Base-by-base conservation (phyloP, 1,140 invertebrate genomes). In the Thaumatotibia leucotreta region DNA sequence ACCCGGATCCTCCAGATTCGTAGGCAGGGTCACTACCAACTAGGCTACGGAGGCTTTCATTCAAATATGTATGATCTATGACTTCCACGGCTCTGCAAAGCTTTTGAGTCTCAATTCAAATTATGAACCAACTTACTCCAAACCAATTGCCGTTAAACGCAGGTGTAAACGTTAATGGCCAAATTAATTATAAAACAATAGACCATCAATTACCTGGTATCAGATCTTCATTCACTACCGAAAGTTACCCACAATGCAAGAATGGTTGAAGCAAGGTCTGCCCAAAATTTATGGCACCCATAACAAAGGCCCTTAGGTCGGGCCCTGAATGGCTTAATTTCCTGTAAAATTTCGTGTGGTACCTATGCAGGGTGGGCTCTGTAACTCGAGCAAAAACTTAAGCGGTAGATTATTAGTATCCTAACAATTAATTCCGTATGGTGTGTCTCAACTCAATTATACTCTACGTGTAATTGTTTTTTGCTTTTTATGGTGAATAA, bases 161-260 rank as follows among this genome's bases (percentile, higher is more conserved):
- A 58, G 52, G 52, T 58, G 52, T 27, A 27, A 58, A 58, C 27
- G 24, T n/a, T 58, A 58, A 58, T 14, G 52, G 14, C 52, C 23
- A 27, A 58, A 58, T 58, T 58, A 58, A 58, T 58, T 58, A 58
- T 58, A 58, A 58, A 58, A 58, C 52, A 58, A 58, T 58, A 31
- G 52, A 0, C 52, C 23, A 58, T 58, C 29, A 11, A 27, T 58
- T 27, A 58, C 52, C 52, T 58, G 52, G 5, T 58, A 58, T 58
- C 52, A 58, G 52, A 58, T 58, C 52, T 58, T 58, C 52, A 58
- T 58, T 58, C 52, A 29, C 52, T 58, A 58, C 23, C 11, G 23
- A 58, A 58, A 58, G 52, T 58, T 58, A 27, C 52, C 17, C 24
- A 58, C 52, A 58, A 58, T 58, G 52, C 52, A 14, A 54, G 50